Conservation (phyloP, 2,888 invertebrate species). For the Amphipoea lucens region DNA sequence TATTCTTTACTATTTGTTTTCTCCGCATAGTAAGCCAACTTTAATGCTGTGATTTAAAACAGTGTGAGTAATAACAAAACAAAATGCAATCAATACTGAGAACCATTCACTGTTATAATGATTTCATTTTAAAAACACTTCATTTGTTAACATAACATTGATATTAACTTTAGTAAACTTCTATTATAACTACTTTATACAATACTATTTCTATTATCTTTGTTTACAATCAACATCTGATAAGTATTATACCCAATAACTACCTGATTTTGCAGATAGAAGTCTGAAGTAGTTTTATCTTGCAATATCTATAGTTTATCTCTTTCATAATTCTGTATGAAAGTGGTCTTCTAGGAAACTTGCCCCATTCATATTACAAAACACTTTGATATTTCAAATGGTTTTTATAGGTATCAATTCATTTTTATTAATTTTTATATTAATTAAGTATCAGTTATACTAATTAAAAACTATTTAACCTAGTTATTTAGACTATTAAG, state of each 20-base stretch:
- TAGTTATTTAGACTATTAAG: neutral
- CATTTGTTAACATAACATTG: slow-evolving; percentile 47
- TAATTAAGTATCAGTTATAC: neutral
- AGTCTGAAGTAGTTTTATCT: slow-evolving; percentile 44
- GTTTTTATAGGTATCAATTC: slow-evolving; percentile 3
- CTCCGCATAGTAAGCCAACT: neutral
- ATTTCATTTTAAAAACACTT: slow-evolving; percentile 43
- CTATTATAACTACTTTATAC: slow-evolving; percentile 27
- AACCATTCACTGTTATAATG: slow-evolving; percentile 21
- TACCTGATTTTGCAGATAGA: slow-evolving; percentile 25
- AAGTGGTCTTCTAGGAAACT: neutral
- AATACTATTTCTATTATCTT: slow-evolving; percentile 13
- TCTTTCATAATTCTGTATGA: slow-evolving; percentile 7
- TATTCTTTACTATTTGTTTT: slow-evolving; percentile 10
- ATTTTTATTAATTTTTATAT: neutral
- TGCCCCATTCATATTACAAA: slow-evolving; percentile 4
- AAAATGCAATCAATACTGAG: slow-evolving; percentile 34
- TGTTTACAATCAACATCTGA: slow-evolving; percentile 41
- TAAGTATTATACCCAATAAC: slow-evolving; percentile 32
- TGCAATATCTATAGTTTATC: slow-evolving; percentile 23
- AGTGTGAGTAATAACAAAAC: slow-evolving; percentile 19
- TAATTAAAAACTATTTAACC: slow-evolving; percentile 19
- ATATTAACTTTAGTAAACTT: slow-evolving; percentile 22
- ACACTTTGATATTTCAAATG: slow-evolving; percentile 14
- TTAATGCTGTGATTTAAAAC: slow-evolving; percentile 9